Evolutionary conservation across 2,113 vertebrate genomes (phyloP), one percentile per base, ranked within the genome.

Genomic region (Panthera uncia): DNA sequence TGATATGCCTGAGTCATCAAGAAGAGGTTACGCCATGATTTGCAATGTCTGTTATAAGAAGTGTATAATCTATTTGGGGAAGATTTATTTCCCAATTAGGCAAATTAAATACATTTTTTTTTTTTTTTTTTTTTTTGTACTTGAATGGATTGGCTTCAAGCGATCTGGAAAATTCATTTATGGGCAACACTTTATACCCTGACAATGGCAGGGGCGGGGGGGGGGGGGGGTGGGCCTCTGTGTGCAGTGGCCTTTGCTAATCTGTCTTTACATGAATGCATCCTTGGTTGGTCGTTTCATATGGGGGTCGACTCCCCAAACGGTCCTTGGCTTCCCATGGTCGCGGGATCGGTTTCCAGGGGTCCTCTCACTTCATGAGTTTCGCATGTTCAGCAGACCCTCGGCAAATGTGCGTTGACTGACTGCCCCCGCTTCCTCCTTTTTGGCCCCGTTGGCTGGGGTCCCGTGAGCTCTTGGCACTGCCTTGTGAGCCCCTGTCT

Each of bases 61-160:
- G 52, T 76, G 0, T 45, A 41, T 78, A 31, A 87, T 73, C 81
- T 91, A 38, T 81, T 94, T 81, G 5, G 81, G 81, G 93, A 86
- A 97, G 76, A 31, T 78, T 88, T 88, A 93, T 91, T 98, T 97
- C 50, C 55, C 66, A 96, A 27, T 68, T 84, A 88, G 88, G 65
- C 50, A 97, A 85, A 94, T 91, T 48, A 93, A 93, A 61, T 36
- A 55, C 79, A 15, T 78, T 27, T 36, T 48, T 45, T 45, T 45
- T 45, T 45, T 36, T 48, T 45, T 45, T 41, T 41, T 8, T 45
- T 45, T 65, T 45, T 92, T 69, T 73, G 29, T 48, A 52, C 50
- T 88, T 89, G 41, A 93, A 73, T 82, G 29, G 50, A 23, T 3
- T 78, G 91, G 25, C 65, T 91, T 91, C 66, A 50, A 55, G 52